phyloP scores from a whole-genome alignment of 2,113 vertebrate species.

The Numida meleagris region DNA sequence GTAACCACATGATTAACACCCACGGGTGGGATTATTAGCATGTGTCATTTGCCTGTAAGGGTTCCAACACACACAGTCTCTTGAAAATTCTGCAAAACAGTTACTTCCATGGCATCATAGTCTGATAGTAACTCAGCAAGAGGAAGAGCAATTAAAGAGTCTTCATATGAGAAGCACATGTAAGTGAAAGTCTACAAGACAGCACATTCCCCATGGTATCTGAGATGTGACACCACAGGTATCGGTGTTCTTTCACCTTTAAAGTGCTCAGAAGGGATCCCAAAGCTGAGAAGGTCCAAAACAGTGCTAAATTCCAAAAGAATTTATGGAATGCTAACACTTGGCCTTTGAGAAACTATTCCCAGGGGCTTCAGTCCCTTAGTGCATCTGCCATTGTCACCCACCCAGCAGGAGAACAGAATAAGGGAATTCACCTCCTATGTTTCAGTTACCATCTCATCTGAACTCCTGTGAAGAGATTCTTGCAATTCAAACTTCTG shows the following conservation, averaged over 20 bases:
- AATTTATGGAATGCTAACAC: neutral
- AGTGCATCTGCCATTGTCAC: neutral
- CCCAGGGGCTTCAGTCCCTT: neutral
- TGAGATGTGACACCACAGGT: neutral
- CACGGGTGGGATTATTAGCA: neutral
- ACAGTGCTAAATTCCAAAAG: neutral
- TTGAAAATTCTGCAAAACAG: neutral
- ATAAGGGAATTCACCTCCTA: neutral
- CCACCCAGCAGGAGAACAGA: neutral
- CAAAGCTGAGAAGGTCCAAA: neutral
- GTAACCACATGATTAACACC: neutral
- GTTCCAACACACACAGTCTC: neutral
- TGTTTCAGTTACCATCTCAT: neutral
- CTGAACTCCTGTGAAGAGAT: neutral
- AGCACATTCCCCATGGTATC: neutral
- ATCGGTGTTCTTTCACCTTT: neutral
- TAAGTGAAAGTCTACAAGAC: neutral
- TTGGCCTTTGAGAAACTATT: neutral
- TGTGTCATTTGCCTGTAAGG: neutral
- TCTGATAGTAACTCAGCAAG: neutral
- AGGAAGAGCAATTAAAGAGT: neutral
- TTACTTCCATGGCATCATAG: neutral
- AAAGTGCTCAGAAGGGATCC: slow-evolving; percentile 23
- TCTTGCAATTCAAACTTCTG: neutral
- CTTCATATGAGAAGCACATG: slow-evolving; percentile 26